phyloP scores from a whole-genome alignment of 2,888 invertebrate species.

The Eulithis testata region DNA sequence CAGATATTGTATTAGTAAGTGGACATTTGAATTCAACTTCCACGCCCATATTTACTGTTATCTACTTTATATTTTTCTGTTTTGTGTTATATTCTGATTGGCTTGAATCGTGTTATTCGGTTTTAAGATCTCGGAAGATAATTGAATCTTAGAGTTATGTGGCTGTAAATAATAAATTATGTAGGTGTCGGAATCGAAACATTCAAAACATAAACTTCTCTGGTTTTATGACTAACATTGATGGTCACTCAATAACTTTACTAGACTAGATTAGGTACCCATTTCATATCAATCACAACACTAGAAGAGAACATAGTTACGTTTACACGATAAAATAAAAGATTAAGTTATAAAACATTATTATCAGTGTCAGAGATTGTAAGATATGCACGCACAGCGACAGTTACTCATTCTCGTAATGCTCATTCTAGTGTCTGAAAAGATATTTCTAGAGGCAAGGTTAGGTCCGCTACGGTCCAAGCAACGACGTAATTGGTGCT shows the following conservation, averaged over 20 bases:
- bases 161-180: conserved; percentile 26
- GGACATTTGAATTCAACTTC: conserved; percentile 13
- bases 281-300: no score
- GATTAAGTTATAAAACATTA: no score
- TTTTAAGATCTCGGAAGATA: conserved; percentile 26
- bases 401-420: no score
- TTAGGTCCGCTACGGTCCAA: conserved; percentile 55
- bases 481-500: conserved; percentile 62
- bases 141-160: conserved; percentile 24
- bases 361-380: no score
- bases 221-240: conserved; percentile 21
- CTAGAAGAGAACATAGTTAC: no score
- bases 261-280: neutral
- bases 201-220: conserved; percentile 21
- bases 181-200: conserved; percentile 25
- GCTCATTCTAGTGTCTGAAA: conserved; percentile 12
- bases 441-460: conserved; percentile 43
- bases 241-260: conserved; percentile 8
- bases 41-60: conserved; percentile 20
- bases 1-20: conserved; percentile 1
- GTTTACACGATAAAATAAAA: no score
- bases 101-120: conserved; percentile 19
- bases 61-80: conserved; percentile 18
- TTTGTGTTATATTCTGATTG: conserved; percentile 24
- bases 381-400: no score